Conservation (phyloP, 2,113 vertebrate species). For the Lepisosteus oculatus region DNA sequence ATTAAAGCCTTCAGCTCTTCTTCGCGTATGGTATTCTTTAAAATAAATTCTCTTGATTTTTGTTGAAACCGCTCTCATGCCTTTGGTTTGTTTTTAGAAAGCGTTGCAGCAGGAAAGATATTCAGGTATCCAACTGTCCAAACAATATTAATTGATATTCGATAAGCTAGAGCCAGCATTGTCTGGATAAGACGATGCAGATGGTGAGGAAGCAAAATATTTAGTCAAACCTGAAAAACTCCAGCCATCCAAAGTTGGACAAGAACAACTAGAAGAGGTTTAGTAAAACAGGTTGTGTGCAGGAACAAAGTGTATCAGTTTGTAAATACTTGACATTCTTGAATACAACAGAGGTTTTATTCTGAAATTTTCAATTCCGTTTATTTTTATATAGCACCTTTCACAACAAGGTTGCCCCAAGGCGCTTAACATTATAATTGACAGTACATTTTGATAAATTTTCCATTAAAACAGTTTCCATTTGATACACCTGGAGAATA, state of each 20-base stretch:
- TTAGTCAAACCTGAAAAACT: slow-evolving; percentile 37
- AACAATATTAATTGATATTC: slow-evolving; percentile 19
- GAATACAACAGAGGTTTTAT: too few species aligned
- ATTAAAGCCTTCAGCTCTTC: too few species aligned
- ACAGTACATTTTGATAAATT: too few species aligned
- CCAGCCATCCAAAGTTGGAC: slow-evolving; percentile 41
- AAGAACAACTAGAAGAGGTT: slow-evolving; percentile 18
- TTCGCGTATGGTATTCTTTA: too few species aligned
- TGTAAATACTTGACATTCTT: too few species aligned
- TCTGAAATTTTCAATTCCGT: too few species aligned
- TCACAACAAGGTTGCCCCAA: too few species aligned
- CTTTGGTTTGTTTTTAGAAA: slow-evolving; percentile 10
- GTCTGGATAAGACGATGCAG: slow-evolving; percentile 14
- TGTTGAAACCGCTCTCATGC: slow-evolving; percentile 11
- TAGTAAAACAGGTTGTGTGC: neutral
- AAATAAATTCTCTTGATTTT: slow-evolving; percentile 4
- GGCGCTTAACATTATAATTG: too few species aligned
- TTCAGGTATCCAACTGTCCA: slow-evolving; percentile 16
- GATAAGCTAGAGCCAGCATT: slow-evolving; percentile 17
- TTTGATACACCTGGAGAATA: too few species aligned
- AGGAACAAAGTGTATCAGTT: too few species aligned
- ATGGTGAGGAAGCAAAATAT: slow-evolving; percentile 28
- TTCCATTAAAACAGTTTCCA: too few species aligned
- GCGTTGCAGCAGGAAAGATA: slow-evolving; percentile 7
- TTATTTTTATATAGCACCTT: too few species aligned